phyloP scores from a whole-genome alignment of 2,113 vertebrate species.

The Thamnophis sirtalis region DNA sequence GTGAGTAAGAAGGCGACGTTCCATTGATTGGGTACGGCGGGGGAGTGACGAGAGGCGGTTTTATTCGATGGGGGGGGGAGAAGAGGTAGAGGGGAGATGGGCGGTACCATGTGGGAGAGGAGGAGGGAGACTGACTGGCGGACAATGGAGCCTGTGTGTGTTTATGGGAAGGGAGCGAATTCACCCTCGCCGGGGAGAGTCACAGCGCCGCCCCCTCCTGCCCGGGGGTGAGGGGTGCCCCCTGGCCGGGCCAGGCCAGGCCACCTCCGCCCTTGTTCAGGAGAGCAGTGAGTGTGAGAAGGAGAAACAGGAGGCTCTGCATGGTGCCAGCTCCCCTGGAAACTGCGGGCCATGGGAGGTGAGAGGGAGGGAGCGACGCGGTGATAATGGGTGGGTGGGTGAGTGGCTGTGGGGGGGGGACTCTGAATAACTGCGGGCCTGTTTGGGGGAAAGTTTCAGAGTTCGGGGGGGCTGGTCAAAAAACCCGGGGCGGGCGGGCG shows the following conservation, averaged over 20 bases:
- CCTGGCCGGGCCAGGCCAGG: slow-evolving; percentile 59
- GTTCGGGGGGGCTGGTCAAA: slow-evolving; percentile 25
- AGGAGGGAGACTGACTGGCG: slow-evolving; percentile 67
- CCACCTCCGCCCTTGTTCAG: slow-evolving; percentile 20
- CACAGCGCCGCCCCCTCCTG: slow-evolving; percentile 63
- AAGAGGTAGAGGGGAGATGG: slow-evolving; percentile 51
- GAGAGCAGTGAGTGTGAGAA: background rate
- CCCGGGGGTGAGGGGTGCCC: slow-evolving; percentile 52
- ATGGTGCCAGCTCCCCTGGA: background rate
- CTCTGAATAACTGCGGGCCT: slow-evolving; percentile 20
- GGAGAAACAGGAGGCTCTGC: background rate
- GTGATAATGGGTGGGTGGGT: background rate
- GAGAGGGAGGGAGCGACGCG: background rate
- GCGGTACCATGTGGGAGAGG: slow-evolving; percentile 56
- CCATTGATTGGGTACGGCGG: slow-evolving; percentile 28
- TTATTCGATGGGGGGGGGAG: slow-evolving; percentile 33
- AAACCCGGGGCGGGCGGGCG: background rate
- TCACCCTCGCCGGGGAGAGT: slow-evolving; percentile 63
- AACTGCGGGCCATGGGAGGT: background rate
- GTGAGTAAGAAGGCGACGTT: slow-evolving; percentile 7
- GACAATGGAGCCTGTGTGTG: slow-evolving; percentile 79
- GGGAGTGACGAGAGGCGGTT: slow-evolving; percentile 20
- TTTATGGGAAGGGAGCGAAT: slow-evolving; percentile 70
- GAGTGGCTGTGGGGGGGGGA: background rate
- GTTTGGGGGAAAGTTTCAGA: slow-evolving; percentile 28